Evolutionary conservation across 1,140 invertebrate species (phyloP), one percentile per base, ranked within the genome.

Genomic region (Ooceraea biroi): DNA sequence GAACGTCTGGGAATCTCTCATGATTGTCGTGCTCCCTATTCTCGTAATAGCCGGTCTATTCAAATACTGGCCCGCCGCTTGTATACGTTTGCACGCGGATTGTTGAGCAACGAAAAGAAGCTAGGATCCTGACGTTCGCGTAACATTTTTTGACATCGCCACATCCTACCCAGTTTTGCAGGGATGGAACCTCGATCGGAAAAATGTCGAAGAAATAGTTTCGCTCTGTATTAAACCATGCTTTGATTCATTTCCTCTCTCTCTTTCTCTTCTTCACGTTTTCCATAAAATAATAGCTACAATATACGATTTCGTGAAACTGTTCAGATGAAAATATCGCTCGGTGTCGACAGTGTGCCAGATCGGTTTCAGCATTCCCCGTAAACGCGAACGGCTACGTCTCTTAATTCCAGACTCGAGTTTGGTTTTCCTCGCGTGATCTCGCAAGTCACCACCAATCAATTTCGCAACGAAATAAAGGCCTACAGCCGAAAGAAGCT

Each of bases 1-100:
- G 84, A 89, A 85, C 84, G 82, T 87, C 91, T 94, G 94, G 92
- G 94, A 94, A 88, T 92, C 91, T 94, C 93, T 91, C 94, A 94
- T 91, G 92, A 94, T 94, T 94, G 93, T 94, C 93, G 87, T 85
- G 90, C 76, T 90, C 90, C 89, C 92, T 74, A 89, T 92, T 93
- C 91, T 91, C 90, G 92, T 90, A 91, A 92, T 88, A 93, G 90
- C 58, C 74, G 68, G 48, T 82, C 89, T 93, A 93, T 94, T 93
- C 91, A 93, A 93, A 94, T 92, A 86, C 72, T 85, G 88, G 86
- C 71, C 57, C 76, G 84, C 69, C 78, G 87, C 87, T 83, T 85
- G 87, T 84, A 90, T 86, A 90, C 89, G 87, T 93, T 91, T 92
- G 91, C 84, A n/a, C n/a, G 46, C 88, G 91, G 84, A 83, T 84